Evolutionary conservation across 1,140 invertebrate species (phyloP).

Genomic region (Rhagoletis zephyria): DNA sequence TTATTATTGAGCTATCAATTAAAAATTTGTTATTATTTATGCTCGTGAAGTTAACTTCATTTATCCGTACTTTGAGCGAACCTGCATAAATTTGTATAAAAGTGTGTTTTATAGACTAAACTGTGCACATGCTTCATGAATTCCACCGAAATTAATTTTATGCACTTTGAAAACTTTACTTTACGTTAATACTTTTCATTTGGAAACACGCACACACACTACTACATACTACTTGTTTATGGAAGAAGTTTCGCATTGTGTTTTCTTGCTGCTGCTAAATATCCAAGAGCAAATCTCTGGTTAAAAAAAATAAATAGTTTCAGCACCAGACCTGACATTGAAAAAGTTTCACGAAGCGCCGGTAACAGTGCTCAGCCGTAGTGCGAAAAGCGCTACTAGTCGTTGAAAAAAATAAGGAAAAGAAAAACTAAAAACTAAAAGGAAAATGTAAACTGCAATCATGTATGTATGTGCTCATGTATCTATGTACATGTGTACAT

Average conservation of each 20-base stretch:
- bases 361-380: not conserved
- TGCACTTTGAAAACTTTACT: constrained; percentile 38
- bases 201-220: not conserved
- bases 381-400: not conserved
- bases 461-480: not conserved
- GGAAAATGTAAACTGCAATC: not conserved
- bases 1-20: too few relatives aligned
- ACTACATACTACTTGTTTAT: not conserved
- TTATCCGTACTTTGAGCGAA: too few relatives aligned
- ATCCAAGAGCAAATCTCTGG: not conserved
- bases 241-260: not conserved
- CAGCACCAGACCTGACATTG: constrained; percentile 16
- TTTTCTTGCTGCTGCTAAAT: not conserved
- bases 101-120: not conserved
- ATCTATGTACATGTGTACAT: too few relatives aligned
- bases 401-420: not conserved
- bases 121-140: not conserved
- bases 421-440: not conserved
- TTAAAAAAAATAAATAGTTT: not conserved
- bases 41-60: too few relatives aligned
- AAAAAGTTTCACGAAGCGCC: not conserved
- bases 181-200: constrained; percentile 16
- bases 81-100: not conserved
- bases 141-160: not conserved
- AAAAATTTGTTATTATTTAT: too few relatives aligned